These are phyloP conservation scores for Lacerta viridis DNA, from an alignment of 2,797 vertebrate genomes.

Conservation along the genomic window DNA sequence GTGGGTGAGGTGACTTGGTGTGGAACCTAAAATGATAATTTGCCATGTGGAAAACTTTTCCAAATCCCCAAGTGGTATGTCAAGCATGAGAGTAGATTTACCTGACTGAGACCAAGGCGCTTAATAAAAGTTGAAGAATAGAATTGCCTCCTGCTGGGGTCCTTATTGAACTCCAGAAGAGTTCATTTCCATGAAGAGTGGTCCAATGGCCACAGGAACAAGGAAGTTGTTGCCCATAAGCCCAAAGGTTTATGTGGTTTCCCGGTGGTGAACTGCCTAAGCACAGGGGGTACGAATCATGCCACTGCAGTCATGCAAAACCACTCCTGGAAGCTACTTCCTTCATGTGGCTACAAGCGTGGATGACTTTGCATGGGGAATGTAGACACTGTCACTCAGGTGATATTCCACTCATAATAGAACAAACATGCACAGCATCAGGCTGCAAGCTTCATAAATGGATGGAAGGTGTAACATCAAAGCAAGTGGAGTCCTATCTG, in stretches of 20 bases:
- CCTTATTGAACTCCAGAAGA: not conserved
- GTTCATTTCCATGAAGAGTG: not conserved
- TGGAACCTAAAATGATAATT: slow-evolving; percentile 72
- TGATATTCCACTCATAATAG: not conserved
- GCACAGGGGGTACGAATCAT: too few relatives aligned
- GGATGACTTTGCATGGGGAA: not conserved
- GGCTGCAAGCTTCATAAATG: not conserved
- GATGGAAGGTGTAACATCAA: not conserved
- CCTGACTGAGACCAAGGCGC: slow-evolving; percentile 12
- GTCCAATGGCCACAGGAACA: not conserved
- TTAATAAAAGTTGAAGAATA: slow-evolving; percentile 59
- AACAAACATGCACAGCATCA: not conserved
- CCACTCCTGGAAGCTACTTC: not conserved
- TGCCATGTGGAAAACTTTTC: slow-evolving; percentile 62
- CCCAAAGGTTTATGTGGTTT: not conserved
- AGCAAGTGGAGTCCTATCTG: not conserved
- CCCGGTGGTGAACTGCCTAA: not conserved
- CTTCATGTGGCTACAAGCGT: not conserved
- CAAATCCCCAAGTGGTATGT: not conserved
- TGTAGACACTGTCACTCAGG: not conserved
- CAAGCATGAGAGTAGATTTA: not conserved
- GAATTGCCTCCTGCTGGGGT: not conserved
- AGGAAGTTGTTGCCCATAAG: not conserved
- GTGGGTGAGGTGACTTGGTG: slow-evolving; percentile 71
- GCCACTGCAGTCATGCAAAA: not conserved